Evolutionary conservation across 2,113 vertebrate species (phyloP).

Genomic region (Stigmatopora argus): DNA sequence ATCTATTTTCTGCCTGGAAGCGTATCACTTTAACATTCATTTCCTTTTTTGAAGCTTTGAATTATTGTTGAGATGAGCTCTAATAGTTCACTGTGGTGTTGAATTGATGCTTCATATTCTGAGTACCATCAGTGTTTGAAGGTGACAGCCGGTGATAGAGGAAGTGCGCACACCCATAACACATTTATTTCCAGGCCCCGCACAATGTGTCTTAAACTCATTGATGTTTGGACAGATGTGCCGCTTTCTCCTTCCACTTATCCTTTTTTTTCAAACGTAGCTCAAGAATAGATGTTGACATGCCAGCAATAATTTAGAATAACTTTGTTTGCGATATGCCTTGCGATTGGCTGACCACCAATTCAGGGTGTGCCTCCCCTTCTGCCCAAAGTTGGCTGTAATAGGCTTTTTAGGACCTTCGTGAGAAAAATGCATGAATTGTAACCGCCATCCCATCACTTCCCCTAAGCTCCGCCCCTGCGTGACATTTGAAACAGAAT

Average conservation of each 20-base stretch:
- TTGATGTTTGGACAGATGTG: neutral
- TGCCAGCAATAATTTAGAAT: slow-evolving; percentile 11
- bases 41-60: slow-evolving; percentile 25
- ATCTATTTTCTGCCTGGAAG: neutral
- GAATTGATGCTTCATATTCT: slow-evolving; percentile 16
- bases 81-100: slow-evolving; percentile 7
- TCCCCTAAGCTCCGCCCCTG: slow-evolving; percentile 14
- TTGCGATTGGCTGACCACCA: too few species aligned
- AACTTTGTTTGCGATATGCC: slow-evolving; percentile 4
- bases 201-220: slow-evolving; percentile 11
- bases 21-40: neutral
- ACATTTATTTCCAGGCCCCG: slow-evolving; percentile 6
- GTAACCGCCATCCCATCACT: too few species aligned
- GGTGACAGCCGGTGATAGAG: slow-evolving; percentile 19
- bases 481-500: slow-evolving; percentile 25
- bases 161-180: slow-evolving; percentile 35
- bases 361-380: too few species aligned
- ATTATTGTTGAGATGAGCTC: slow-evolving; percentile 29
- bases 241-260: slow-evolving; percentile 15
- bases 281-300: slow-evolving; percentile 20
- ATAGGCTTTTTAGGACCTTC: neutral
- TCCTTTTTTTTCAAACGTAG: slow-evolving; percentile 15
- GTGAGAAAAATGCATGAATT: neutral
- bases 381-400: too few species aligned
- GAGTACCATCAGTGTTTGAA: slow-evolving; percentile 27